Conservation (phyloP, 2,888 invertebrate genomes). For the Macaria liturata region DNA sequence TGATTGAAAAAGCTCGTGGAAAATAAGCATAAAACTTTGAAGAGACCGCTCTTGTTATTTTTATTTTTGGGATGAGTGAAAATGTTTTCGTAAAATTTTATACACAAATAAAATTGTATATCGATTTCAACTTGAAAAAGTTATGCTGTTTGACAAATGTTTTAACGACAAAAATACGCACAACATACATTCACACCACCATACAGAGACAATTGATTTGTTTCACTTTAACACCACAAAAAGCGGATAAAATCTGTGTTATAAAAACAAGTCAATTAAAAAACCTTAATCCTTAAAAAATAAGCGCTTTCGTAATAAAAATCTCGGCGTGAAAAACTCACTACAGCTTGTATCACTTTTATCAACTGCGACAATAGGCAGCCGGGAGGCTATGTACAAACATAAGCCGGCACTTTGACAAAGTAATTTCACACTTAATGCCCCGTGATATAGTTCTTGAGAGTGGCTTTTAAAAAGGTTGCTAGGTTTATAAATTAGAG, state of each 20-base stretch:
- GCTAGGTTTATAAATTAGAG: conserved; percentile 67
- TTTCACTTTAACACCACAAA: too few species aligned
- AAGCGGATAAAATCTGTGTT: too few species aligned
- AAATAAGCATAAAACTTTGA: background rate
- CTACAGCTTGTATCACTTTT: conserved; percentile 60
- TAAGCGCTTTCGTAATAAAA: conserved; percentile 49
- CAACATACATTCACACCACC: too few species aligned
- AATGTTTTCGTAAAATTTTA: too few species aligned
- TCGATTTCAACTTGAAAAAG: too few species aligned
- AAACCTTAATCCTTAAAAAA: conserved; percentile 3
- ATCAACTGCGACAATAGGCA: conserved; percentile 66
- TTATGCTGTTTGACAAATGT: too few species aligned
- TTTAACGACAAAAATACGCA: too few species aligned
- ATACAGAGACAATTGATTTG: too few species aligned
- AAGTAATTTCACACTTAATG: conserved; percentile 48
- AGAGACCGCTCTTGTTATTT: too few species aligned
- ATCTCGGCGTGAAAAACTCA: conserved; percentile 57
- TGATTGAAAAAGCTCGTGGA: conserved; percentile 22
- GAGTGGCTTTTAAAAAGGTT: conserved; percentile 41
- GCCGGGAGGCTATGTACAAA: conserved; percentile 51
- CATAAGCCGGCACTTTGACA: conserved; percentile 28
- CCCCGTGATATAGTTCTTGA: conserved; percentile 37
- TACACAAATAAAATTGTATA: too few species aligned
- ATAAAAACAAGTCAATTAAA: too few species aligned
- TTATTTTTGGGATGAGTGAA: too few species aligned